These are phyloP conservation scores for Cinara cedri DNA, from an alignment of 2,888 invertebrate genomes.

Conservation along the genomic window DNA sequence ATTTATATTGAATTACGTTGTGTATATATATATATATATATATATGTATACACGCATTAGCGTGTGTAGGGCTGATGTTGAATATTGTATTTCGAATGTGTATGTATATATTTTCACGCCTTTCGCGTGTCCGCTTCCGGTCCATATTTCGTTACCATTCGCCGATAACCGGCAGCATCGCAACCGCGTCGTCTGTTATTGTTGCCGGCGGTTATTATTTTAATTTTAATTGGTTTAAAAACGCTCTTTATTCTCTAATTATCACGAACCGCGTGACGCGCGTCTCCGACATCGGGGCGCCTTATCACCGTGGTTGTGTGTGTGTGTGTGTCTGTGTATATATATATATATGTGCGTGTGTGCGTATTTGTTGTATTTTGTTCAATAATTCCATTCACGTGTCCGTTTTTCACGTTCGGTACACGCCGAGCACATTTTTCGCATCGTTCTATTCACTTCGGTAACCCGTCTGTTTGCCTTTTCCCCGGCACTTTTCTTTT, in stretches of 20 bases:
- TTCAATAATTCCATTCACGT: too few relatives aligned
- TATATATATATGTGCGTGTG: constrained; percentile 12
- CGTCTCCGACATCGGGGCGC: not conserved
- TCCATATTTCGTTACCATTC: constrained; percentile 56
- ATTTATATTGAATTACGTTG: too few relatives aligned
- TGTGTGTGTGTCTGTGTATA: not conserved
- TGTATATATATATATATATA: not conserved
- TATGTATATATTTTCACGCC: constrained; percentile 19
- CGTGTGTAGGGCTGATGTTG: not conserved
- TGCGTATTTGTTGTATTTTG: not conserved
- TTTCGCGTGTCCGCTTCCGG: constrained; percentile 56
- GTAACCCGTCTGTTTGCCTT: not conserved
- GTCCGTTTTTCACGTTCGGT: not conserved
- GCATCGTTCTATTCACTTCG: too few relatives aligned
- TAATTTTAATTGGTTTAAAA: not conserved
- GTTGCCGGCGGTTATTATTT: not conserved
- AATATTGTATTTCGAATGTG: not conserved
- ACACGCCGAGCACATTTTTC: too few relatives aligned
- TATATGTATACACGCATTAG: not conserved
- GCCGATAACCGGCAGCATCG: constrained; percentile 56
- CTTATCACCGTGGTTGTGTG: constrained; percentile 29
- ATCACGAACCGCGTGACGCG: constrained; percentile 38
- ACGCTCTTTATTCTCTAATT: not conserved
- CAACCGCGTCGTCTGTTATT: not conserved
- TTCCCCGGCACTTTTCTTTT: not conserved